Percentiles rank a stretch among this genome's conserved stretches.
Evolutionary conservation across 2,888 invertebrate genomes (phyloP).

Genomic region (Hirtodrosophila confusa): DNA sequence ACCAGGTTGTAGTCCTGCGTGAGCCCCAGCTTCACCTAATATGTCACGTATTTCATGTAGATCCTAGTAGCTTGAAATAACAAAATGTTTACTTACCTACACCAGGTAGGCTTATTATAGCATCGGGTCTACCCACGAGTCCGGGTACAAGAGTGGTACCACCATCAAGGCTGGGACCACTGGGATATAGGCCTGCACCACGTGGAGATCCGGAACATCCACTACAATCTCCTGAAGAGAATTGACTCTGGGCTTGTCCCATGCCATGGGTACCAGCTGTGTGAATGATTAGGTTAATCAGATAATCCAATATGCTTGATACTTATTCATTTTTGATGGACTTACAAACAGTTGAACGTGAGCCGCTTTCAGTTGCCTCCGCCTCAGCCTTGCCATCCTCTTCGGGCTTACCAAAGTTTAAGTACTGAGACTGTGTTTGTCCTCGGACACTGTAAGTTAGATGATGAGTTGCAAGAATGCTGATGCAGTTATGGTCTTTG

Average conservation of each 20-base stretch:
- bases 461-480: background rate
- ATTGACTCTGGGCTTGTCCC: conserved; percentile 95
- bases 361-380: conserved; percentile 87
- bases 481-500: background rate
- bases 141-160: background rate
- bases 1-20: conserved; percentile 7
- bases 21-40: background rate
- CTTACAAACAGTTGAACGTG: conserved; percentile 84
- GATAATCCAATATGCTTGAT: background rate
- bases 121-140: conserved; percentile 51
- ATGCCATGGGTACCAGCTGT: conserved; percentile 92
- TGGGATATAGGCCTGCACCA: conserved; percentile 10
- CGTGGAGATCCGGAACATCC: conserved; percentile 58
- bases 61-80: background rate
- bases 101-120: conserved; percentile 64
- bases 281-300: background rate
- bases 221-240: conserved; percentile 85
- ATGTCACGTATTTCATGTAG: background rate
- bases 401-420: conserved; percentile 88
- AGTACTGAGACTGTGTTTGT: conserved; percentile 93
- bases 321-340: background rate
- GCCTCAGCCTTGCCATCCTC: conserved; percentile 92
- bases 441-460: conserved; percentile 85
- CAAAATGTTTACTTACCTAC: conserved; percentile 30
- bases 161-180: conserved; percentile 23